Percentiles rank a stretch among this genome's conserved stretches.
These are phyloP conservation scores for Caenorhabditis zanzibari DNA, from an alignment of 2,888 invertebrate species.

Conservation along the genomic window DNA sequence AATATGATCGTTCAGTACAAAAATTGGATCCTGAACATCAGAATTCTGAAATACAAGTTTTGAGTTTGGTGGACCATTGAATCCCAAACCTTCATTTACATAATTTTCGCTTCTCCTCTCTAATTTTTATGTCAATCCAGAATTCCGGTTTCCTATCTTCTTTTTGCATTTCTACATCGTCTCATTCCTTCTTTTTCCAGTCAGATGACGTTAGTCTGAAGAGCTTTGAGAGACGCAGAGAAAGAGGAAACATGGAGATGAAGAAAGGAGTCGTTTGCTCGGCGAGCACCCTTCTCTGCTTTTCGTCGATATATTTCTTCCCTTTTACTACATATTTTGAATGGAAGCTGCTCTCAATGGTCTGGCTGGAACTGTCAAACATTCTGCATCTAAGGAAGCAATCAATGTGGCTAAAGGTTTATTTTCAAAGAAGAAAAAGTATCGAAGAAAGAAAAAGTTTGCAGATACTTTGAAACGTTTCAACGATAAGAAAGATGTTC, in stretches of 20 bases:
- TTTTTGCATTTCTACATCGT: not conserved
- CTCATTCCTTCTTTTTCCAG: conserved; percentile 16
- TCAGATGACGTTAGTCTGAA: conserved; percentile 36
- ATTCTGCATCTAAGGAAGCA: conserved; percentile 73
- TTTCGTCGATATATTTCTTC: conserved; percentile 50
- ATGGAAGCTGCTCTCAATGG: conserved; percentile 72
- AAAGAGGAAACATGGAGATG: conserved; percentile 19
- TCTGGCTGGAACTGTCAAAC: conserved; percentile 68
- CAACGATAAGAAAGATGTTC: conserved; percentile 72
- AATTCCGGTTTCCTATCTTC: conserved; percentile 1
- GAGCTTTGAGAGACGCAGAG: conserved; percentile 32
- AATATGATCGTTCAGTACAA: too few species aligned
- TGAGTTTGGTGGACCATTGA: too few species aligned
- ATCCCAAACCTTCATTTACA: too few species aligned
- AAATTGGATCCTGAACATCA: too few species aligned
- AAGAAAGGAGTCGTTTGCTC: conserved; percentile 19
- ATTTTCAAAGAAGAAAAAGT: not conserved
- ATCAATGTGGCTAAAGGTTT: conserved; percentile 75
- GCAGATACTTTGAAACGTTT: conserved; percentile 70
- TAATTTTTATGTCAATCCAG: conserved; percentile 11
- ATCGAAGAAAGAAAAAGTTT: conserved; percentile 1
- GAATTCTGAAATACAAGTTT: too few species aligned
- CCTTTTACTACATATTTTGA: conserved; percentile 6
- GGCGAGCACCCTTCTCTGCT: conserved; percentile 30
- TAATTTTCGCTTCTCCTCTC: too few species aligned